phyloP scores from a whole-genome alignment of 2,113 vertebrate genomes.

The Herpetotheres cachinnans region DNA sequence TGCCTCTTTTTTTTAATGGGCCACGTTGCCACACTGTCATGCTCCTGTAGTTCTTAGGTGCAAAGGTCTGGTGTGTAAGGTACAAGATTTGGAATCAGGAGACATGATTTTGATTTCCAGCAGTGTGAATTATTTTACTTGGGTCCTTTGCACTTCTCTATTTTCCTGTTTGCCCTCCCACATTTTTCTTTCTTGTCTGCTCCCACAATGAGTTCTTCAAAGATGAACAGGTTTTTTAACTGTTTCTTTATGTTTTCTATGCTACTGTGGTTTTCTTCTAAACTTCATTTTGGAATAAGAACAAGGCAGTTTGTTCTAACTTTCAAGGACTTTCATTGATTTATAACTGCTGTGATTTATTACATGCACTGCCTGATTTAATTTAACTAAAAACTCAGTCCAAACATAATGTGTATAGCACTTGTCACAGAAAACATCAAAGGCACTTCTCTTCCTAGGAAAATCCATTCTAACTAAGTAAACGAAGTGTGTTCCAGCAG shows the following conservation, averaged over 20 bases:
- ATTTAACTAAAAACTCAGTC: conserved; percentile 5
- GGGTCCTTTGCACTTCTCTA: neutral
- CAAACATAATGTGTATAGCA: neutral
- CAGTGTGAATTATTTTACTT: neutral
- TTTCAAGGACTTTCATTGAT: neutral
- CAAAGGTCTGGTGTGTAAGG: neutral
- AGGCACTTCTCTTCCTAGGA: neutral
- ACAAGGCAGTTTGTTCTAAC: neutral
- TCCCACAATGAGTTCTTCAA: neutral
- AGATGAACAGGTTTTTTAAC: neutral
- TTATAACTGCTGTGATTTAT: conserved; percentile 43
- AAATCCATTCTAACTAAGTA: conserved; percentile 4
- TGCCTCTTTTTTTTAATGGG: neutral
- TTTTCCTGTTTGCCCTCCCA: neutral
- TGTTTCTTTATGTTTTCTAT: neutral
- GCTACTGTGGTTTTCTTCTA: neutral
- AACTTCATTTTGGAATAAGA: neutral
- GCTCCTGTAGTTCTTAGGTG: neutral
- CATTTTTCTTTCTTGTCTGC: neutral
- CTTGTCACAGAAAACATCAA: conserved; percentile 14
- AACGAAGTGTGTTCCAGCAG: neutral
- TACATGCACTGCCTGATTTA: neutral
- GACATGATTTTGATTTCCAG: neutral
- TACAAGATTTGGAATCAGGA: neutral
- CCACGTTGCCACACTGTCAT: neutral